Conservation (phyloP, 2,113 vertebrate genomes). For the Cryptomyrus ogoouensis region DNA sequence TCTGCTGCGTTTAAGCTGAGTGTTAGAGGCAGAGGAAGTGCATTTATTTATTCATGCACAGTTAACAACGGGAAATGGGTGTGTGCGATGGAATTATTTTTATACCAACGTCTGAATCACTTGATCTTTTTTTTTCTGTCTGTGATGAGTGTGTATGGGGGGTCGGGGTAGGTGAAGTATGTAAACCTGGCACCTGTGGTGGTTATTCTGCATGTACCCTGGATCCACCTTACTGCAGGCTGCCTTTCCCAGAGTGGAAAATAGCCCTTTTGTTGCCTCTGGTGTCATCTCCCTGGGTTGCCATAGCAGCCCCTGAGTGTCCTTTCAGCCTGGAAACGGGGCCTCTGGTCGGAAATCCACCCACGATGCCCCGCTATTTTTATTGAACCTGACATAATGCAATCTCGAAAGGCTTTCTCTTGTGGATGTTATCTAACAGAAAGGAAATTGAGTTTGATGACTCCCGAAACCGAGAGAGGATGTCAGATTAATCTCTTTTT, state of each 20-base stretch:
- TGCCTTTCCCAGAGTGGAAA: conserved; percentile 67
- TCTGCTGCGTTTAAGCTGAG: background rate
- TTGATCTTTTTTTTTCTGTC: background rate
- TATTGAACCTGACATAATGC: conserved; percentile 74
- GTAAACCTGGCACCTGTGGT: conserved; percentile 45
- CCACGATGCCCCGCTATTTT: conserved; percentile 66
- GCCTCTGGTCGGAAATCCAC: conserved; percentile 76
- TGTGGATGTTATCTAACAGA: conserved; percentile 69
- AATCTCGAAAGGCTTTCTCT: conserved; percentile 72
- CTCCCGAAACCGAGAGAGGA: conserved; percentile 67
- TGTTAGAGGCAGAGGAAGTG: background rate
- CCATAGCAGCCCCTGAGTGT: conserved; percentile 62
- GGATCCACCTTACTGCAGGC: conserved; percentile 62
- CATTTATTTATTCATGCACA: background rate
- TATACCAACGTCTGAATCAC: background rate
- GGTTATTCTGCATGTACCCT: conserved; percentile 56
- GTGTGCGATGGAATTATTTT: background rate
- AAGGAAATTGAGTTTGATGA: conserved; percentile 83
- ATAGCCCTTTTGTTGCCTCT: conserved; percentile 69
- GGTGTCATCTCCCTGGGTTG: conserved; percentile 74
- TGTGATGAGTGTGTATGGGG: background rate
- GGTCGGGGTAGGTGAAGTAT: conserved; percentile 54
- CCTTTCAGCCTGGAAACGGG: conserved; percentile 68
- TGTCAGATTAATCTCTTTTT: conserved; percentile 61
- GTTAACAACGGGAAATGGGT: background rate